Percentiles rank a stretch among this genome's conserved stretches.
These are phyloP conservation scores for Theristus sp. DNA, from an alignment of 2,888 invertebrate genomes.

Conservation along the genomic window DNA sequence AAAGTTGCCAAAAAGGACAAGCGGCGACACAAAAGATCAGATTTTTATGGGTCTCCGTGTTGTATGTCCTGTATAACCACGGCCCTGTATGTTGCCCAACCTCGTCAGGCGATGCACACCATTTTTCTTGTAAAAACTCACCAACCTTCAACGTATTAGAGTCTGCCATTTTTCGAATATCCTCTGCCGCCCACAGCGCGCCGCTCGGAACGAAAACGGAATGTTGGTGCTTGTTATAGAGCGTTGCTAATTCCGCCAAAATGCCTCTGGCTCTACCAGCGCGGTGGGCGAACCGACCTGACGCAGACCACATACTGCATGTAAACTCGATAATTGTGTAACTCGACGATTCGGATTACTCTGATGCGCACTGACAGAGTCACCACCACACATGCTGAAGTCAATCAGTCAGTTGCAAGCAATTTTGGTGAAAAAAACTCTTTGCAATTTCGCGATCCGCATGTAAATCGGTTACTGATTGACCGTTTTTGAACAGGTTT, in stretches of 20 bases:
- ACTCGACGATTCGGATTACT: too few relatives aligned
- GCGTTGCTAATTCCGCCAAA: conserved; percentile 23
- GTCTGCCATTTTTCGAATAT: conserved; percentile 39
- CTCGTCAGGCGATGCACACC: too few relatives aligned
- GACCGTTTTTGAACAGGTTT: too few relatives aligned
- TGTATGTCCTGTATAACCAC: too few relatives aligned
- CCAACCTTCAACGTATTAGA: conserved; percentile 33
- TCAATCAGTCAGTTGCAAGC: too few relatives aligned
- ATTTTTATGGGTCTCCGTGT: not conserved
- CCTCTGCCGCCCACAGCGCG: conserved; percentile 41
- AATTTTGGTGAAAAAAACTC: too few relatives aligned
- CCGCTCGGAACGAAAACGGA: conserved; percentile 38
- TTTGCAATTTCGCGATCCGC: too few relatives aligned
- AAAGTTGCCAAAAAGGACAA: not conserved
- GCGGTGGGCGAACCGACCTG: conserved; percentile 41
- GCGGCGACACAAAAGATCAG: not conserved
- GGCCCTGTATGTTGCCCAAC: too few relatives aligned
- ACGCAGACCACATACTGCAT: not conserved
- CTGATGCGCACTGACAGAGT: too few relatives aligned
- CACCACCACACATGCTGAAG: too few relatives aligned
- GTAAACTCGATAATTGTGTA: not conserved
- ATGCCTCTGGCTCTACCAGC: conserved; percentile 31
- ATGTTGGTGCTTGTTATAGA: conserved; percentile 22
- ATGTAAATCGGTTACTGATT: too few relatives aligned
- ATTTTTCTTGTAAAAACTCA: too few relatives aligned